These are phyloP conservation scores for Macropodus opercularis DNA, from an alignment of 2,797 vertebrate genomes.

Conservation along the genomic window DNA sequence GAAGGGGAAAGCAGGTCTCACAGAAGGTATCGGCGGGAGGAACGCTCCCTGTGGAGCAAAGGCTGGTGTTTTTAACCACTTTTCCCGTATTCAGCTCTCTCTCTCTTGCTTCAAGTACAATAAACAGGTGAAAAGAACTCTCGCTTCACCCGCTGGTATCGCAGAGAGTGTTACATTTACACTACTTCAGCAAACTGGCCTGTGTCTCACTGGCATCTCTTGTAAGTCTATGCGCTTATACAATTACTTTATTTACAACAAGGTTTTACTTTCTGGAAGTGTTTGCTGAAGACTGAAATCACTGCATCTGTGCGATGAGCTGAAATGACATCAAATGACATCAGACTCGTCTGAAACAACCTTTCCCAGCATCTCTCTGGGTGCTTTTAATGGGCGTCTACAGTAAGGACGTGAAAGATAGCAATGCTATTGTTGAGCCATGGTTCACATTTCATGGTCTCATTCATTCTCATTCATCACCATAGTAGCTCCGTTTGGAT, in stretches of 20 bases:
- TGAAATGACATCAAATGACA: too few relatives aligned
- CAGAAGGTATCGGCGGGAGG: constrained; percentile 34
- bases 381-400: too few relatives aligned
- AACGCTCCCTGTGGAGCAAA: constrained; percentile 44
- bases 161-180: constrained; percentile 64
- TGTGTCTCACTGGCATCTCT: constrained; percentile 4
- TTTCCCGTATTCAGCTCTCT: constrained; percentile 32
- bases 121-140: constrained; percentile 66
- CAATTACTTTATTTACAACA: constrained; percentile 16
- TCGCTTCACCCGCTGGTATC: constrained; percentile 60
- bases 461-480: too few relatives aligned
- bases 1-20: constrained; percentile 22
- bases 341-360: too few relatives aligned
- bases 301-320: too few relatives aligned
- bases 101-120: constrained; percentile 50
- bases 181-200: constrained; percentile 60
- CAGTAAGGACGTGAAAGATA: too few relatives aligned
- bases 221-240: background rate
- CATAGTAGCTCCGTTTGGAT: too few relatives aligned
- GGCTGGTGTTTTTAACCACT: constrained; percentile 19
- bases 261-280: background rate
- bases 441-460: too few relatives aligned
- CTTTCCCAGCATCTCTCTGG: too few relatives aligned
- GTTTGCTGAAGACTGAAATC: too few relatives aligned
- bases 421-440: too few relatives aligned